Base-by-base conservation (phyloP, 2,797 vertebrate species). In the Pseudocheirus occidentalis region DNA sequence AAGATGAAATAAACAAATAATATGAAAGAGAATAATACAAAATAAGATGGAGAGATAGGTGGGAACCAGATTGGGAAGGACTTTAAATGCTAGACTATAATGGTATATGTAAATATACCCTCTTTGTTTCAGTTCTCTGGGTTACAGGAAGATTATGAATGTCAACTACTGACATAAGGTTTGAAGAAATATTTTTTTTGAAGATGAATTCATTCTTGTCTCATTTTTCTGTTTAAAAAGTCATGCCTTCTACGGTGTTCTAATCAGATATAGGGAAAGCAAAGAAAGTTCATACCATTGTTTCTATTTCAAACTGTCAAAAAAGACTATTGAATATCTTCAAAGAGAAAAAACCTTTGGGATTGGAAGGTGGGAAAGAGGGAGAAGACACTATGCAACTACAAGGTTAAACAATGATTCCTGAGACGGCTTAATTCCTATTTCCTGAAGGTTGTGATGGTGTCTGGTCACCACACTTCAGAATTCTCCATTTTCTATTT, bases 151-250 rank as follows among this genome's bases (percentile, higher is more conserved):
- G 66, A 55, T 66, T n/a, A 4, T 53, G 18, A 73, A 40, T 40
- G 62, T 18, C 62, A 73, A 73, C 34, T 40, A 6, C 34, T 73
- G 34, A n/a, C 18, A 40, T 73, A 73, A 73, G 34, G 13, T 5
- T 73, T 40, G n/a, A 73, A 73, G n/a, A 73, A 73, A 73, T 92
- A 92, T 14, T 53, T 50, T 92, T 95, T 94, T 55, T 18, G 59
- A 57, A 73, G 27, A 55, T n/a, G 21, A 52, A 57, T 91, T 29
- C 3, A 52, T 90, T 91, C 90, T 1, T 92, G 53, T 90, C 7
- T 57, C 13, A 92, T 92, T 58, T 7, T 34, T 28, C 40, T 14
- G 13, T 55, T 92, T 87, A 40, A 73, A n/a, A 73, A 73, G 16
- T n/a, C 40, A 13, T 90, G 12, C 14, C 24, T 21, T 73, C 18